Base-by-base conservation (phyloP, 2,113 vertebrate species). In the Sinocyclocheilus anshuiensis region DNA sequence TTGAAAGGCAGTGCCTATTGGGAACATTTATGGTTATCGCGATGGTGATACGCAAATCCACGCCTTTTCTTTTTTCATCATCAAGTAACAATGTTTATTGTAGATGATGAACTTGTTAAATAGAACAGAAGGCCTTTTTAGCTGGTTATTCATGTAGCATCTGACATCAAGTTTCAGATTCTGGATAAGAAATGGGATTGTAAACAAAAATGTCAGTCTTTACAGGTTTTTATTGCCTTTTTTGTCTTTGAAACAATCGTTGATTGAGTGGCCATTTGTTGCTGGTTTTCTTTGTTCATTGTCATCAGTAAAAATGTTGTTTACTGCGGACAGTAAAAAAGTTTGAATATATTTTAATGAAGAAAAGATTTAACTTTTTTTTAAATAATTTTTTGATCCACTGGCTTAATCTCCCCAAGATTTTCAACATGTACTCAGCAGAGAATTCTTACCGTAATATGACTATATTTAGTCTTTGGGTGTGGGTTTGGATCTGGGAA, bases 381-480 rank as follows among this genome's bases (percentile, higher is more conserved):
- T 33, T 3, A 33, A 33, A 57, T 36, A 1, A 39, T 59, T 63
- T 80, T 13, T 72, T 36, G 24, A 50, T 53, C 42, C 63, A 29
- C 63, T 71, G 26, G 18, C 15, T 83, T 80, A 61, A 61, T 61
- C 77, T 80, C 36, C 59, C 77, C 77, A 80, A 42, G 77, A 80
- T 63, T 80, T 80, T 61, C 4, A 53, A 22, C 63, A 71, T 83
- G 81, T 83, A 9, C 59, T 80, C 55, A 81, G 39, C 59, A 36
- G 9, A 33, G 50, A 57, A 39, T 55, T 74, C 53, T 59, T 72
- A 72, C 22, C 9, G 45, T 39, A 61, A 55, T 39, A 39, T 79
- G 45, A 57, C 67, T 61, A 74, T 86, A 75, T 81, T 86, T 86
- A 80, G 77, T 71, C 29, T 71, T 81, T 81, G 85, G 67, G 86